These are phyloP conservation scores for Xerus inauris DNA, from an alignment of 2,113 vertebrate genomes.

Conservation along the genomic window DNA sequence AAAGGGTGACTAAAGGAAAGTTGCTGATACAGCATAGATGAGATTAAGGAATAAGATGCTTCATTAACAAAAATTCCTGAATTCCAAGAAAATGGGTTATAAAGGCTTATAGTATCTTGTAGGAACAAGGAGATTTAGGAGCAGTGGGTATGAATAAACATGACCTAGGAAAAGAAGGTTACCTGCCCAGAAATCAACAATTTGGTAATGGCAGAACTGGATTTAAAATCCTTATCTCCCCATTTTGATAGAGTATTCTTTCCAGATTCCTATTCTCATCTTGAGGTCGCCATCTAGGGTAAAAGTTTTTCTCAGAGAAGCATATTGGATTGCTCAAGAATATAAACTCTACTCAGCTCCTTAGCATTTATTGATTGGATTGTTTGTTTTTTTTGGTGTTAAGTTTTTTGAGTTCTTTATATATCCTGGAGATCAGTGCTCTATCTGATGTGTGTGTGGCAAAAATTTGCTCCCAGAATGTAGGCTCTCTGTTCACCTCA, in stretches of 20 bases:
- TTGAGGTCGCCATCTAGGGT: not conserved
- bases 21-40: not conserved
- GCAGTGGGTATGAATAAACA: not conserved
- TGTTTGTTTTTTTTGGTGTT: too few relatives aligned
- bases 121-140: not conserved
- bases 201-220: not conserved
- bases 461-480: too few relatives aligned
- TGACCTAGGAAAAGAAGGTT: not conserved
- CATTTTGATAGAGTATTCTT: not conserved
- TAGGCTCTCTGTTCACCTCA: too few relatives aligned
- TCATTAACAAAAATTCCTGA: not conserved
- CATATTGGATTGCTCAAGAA: not conserved
- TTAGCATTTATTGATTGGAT: too few relatives aligned
- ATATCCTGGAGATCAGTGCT: too few relatives aligned
- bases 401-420: too few relatives aligned
- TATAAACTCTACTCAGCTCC: not conserved
- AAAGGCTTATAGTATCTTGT: not conserved
- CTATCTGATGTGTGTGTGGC: too few relatives aligned
- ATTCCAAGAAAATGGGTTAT: not conserved
- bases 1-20: not conserved
- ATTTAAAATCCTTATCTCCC: not conserved
- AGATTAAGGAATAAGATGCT: not conserved
- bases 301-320: not conserved
- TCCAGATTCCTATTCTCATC: not conserved
- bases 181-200: not conserved